A percentile compares a stretch with the other conserved stretches of the same genome.
Conservation (phyloP, 2,113 vertebrate genomes). For the Uria lomvia region DNA sequence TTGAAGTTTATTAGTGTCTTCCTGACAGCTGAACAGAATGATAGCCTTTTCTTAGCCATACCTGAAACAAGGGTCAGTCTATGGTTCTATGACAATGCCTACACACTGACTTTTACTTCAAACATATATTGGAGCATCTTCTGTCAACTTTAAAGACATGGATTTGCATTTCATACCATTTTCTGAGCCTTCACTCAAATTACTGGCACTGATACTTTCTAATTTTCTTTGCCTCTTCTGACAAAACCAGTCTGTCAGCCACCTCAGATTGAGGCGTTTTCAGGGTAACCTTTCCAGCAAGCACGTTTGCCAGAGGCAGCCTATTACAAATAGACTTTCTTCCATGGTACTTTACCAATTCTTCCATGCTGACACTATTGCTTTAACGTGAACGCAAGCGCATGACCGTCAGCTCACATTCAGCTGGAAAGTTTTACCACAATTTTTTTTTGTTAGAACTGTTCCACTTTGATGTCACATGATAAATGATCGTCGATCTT, state of each 20-base stretch:
- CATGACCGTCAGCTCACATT: slow-evolving; percentile 2
- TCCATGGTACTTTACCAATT: neutral
- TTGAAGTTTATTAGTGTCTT: neutral
- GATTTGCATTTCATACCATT: neutral
- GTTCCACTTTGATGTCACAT: neutral
- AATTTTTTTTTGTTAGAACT: neutral
- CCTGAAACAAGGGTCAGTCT: neutral
- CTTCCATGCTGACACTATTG: neutral
- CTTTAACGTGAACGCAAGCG: neutral
- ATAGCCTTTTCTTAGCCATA: neutral
- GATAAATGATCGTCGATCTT: neutral
- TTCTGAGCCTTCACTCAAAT: neutral
- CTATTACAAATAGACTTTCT: neutral
- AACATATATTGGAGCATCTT: neutral
- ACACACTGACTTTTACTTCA: neutral
- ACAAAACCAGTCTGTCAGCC: neutral
- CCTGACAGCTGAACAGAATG: neutral
- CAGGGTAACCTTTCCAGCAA: neutral
- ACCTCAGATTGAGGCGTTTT: neutral
- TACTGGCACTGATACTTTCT: neutral
- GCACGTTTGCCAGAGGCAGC: neutral
- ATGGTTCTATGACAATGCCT: neutral
- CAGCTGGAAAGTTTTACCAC: neutral
- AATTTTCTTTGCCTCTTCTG: neutral
- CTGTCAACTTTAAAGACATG: neutral